These are phyloP conservation scores for Diabrotica undecimpunctata DNA, from an alignment of 1,140 invertebrate genomes.

Conservation along the genomic window DNA sequence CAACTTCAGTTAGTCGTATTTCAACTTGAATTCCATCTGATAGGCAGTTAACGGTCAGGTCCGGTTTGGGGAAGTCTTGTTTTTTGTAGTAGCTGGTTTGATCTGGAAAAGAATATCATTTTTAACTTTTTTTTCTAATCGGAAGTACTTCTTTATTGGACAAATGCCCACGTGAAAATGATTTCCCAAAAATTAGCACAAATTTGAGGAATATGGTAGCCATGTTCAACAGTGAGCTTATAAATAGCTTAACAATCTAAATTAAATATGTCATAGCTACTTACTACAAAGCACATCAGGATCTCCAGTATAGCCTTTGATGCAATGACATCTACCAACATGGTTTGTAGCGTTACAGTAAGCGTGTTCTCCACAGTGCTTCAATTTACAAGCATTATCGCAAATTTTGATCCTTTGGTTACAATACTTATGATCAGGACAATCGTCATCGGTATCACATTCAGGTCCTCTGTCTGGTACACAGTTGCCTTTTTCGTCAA, in stretches of 20 bases:
- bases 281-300: slow-evolving; percentile 65
- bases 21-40: slow-evolving; percentile 89
- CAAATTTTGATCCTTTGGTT: slow-evolving; percentile 65
- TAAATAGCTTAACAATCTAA: no score
- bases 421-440: slow-evolving; percentile 73
- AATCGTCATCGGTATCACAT: slow-evolving; percentile 72
- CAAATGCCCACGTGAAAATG: no score
- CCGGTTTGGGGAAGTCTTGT: slow-evolving; percentile 80
- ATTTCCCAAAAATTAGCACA: no score
- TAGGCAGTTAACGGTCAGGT: slow-evolving; percentile 82
- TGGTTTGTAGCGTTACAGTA: slow-evolving; percentile 77
- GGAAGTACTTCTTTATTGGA: no score
- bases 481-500: slow-evolving; percentile 65
- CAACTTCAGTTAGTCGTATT: slow-evolving; percentile 61
- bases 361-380: slow-evolving; percentile 72
- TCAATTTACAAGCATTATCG: slow-evolving; percentile 67
- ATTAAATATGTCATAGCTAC: slow-evolving; percentile 28
- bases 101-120: slow-evolving; percentile 33
- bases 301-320: slow-evolving; percentile 66
- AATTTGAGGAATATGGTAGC: no score
- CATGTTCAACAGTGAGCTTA: no score
- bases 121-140: no score
- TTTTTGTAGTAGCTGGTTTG: slow-evolving; percentile 51
- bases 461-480: slow-evolving; percentile 55
- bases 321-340: slow-evolving; percentile 72